A percentile compares a stretch with the other conserved stretches of the same genome.
Evolutionary conservation across 2,888 invertebrate species (phyloP).

Genomic region (Isoperla grammatica): DNA sequence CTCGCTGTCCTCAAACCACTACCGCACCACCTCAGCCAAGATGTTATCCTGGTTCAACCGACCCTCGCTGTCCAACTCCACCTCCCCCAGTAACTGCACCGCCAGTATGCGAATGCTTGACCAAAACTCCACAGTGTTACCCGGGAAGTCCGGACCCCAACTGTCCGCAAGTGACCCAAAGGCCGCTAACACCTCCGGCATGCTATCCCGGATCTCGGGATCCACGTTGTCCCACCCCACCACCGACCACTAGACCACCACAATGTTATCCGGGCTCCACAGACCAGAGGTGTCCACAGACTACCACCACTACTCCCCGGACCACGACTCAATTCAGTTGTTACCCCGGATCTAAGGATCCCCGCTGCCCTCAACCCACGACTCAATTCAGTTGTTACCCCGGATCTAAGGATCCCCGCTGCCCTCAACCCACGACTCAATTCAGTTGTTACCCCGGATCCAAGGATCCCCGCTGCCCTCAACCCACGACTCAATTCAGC

Average conservation of each 20-base stretch:
- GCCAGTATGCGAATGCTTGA: conserved; percentile 1
- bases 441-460: conserved; percentile 37
- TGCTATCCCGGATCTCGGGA: conserved; percentile 2
- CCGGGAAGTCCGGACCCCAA: conserved; percentile 26
- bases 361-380: conserved; percentile 36
- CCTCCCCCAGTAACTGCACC: conserved; percentile 3
- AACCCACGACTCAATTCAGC: conserved; percentile 4
- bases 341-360: conserved; percentile 36
- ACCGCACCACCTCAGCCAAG: conserved; percentile 14
- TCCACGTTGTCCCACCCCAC: conserved; percentile 19
- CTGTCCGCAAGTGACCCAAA: conserved; percentile 25
- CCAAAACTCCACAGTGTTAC: conserved; percentile 23
- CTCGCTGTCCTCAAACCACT: conserved; percentile 27
- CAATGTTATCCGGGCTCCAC: conserved; percentile 23
- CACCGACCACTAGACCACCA: conserved; percentile 20
- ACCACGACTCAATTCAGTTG: conserved; percentile 32
- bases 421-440: conserved; percentile 36
- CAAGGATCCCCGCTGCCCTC: conserved; percentile 34
- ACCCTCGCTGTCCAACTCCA: conserved; percentile 23
- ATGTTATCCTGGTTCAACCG: conserved; percentile 24
- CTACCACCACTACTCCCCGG: conserved; percentile 31
- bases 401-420: conserved; percentile 34
- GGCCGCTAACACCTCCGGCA: neutral
- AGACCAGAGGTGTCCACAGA: conserved; percentile 28
- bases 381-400: conserved; percentile 17